A percentile compares a stretch with the other conserved stretches of the same genome.
These are phyloP conservation scores for Paratilapia polleni DNA, from an alignment of 2,113 vertebrate genomes.

Conservation along the genomic window DNA sequence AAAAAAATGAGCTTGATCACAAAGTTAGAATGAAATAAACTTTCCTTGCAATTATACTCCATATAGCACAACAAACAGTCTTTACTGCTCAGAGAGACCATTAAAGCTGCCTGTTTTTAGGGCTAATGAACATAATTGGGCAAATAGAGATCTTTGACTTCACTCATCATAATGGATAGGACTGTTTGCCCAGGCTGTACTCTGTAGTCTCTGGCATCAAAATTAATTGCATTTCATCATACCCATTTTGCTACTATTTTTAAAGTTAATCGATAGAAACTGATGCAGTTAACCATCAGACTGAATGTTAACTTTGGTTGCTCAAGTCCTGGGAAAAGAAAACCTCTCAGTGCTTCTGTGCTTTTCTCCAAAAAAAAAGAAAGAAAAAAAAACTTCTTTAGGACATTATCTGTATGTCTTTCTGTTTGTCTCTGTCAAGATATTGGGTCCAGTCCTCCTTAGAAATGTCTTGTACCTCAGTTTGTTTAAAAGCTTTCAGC, in stretches of 20 bases:
- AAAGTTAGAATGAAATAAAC: too few species aligned
- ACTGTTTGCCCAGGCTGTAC: too few species aligned
- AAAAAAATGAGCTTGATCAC: too few species aligned
- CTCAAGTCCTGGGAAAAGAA: conserved; percentile 33
- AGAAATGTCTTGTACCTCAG: conserved; percentile 21
- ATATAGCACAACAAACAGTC: too few species aligned
- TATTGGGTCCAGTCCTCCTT: conserved; percentile 36
- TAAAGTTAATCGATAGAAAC: conserved; percentile 9
- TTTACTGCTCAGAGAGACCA: too few species aligned
- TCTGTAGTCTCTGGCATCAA: too few species aligned
- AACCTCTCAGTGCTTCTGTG: neutral
- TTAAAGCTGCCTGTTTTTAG: too few species aligned
- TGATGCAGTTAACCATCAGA: conserved; percentile 8
- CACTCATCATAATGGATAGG: too few species aligned
- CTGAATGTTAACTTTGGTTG: neutral
- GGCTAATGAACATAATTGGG: too few species aligned
- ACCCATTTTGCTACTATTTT: conserved; percentile 28
- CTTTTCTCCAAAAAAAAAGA: neutral
- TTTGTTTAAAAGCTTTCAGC: conserved; percentile 70
- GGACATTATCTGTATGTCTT: conserved; percentile 23
- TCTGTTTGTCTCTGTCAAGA: conserved; percentile 26
- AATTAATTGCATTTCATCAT: too few species aligned
- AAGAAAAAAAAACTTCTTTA: conserved; percentile 9
- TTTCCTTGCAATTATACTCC: too few species aligned
- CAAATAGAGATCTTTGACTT: too few species aligned